phyloP scores from a whole-genome alignment of 37 sponge, comb jelly and placozoan species.

The Cladorhizidae sp. region DNA sequence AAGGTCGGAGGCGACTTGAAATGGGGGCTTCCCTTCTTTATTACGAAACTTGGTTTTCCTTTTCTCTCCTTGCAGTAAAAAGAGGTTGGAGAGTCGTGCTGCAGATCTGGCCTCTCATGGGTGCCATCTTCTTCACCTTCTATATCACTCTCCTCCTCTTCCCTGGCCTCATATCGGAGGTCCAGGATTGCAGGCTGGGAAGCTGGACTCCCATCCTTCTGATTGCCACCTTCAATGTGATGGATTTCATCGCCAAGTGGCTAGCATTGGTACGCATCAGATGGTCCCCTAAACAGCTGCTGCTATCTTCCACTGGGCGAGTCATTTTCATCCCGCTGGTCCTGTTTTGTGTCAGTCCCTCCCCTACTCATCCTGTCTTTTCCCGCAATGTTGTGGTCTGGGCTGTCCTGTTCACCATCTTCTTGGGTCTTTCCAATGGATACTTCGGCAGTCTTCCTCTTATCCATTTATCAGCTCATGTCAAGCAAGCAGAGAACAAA shows the following conservation, averaged over 20 bases:
- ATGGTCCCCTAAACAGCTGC: slow-evolving; percentile 47
- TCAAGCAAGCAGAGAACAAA: slow-evolving; percentile 37
- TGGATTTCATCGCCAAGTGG: slow-evolving; percentile 74
- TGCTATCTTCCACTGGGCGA: slow-evolving; percentile 42
- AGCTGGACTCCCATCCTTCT: slow-evolving; percentile 87
- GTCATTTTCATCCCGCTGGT: slow-evolving; percentile 71
- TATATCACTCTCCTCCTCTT: slow-evolving; percentile 82
- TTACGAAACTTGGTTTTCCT: too few relatives aligned
- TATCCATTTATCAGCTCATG: slow-evolving; percentile 53
- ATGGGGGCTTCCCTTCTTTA: too few relatives aligned
- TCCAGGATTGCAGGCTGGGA: slow-evolving; percentile 60
- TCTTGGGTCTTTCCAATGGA: slow-evolving; percentile 80
- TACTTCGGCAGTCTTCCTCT: slow-evolving; percentile 80
- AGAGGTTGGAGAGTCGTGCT: slow-evolving; percentile 18
- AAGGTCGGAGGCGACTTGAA: too few relatives aligned
- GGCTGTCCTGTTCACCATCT: slow-evolving; percentile 33
- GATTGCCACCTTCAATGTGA: slow-evolving; percentile 69
- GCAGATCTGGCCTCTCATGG: slow-evolving; percentile 73
- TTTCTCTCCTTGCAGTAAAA: slow-evolving; percentile 24
- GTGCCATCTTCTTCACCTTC: slow-evolving; percentile 60
- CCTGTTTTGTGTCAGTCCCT: slow-evolving; percentile 75
- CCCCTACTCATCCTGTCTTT: slow-evolving; percentile 60
- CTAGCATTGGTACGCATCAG: slow-evolving; percentile 32
- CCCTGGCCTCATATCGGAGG: slow-evolving; percentile 74
- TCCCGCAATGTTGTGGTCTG: background rate